Evolutionary conservation across 2,888 invertebrate genomes (phyloP).

Genomic region (Danaus chrysippus): DNA sequence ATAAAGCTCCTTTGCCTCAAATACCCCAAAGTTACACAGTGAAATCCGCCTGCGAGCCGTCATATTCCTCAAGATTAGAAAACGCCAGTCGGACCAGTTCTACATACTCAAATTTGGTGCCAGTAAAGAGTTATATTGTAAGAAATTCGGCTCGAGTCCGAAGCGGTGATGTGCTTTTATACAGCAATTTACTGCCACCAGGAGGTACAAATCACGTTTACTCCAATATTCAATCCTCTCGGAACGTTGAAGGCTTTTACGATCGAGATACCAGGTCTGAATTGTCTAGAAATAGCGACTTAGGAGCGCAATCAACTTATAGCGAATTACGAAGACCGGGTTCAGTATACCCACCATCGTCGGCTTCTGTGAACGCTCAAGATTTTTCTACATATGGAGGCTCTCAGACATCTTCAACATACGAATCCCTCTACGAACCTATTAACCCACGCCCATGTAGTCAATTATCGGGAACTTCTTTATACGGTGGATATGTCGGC

Average conservation of each 20-base stretch:
- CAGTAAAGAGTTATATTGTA: constrained; percentile 75
- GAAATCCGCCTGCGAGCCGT: constrained; percentile 86
- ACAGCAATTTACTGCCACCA: constrained; percentile 71
- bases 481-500: constrained; percentile 79
- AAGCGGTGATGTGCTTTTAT: constrained; percentile 69
- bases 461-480: constrained; percentile 79
- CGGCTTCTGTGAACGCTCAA: constrained; percentile 70
- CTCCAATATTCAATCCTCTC: constrained; percentile 69
- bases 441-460: constrained; percentile 81
- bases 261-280: constrained; percentile 66
- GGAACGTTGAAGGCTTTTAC: constrained; percentile 76
- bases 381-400: constrained; percentile 79
- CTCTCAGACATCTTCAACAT: constrained; percentile 81
- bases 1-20: constrained; percentile 72
- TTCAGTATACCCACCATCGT: constrained; percentile 76
- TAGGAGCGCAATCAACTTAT: constrained; percentile 80
- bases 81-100: constrained; percentile 69
- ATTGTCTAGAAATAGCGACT: constrained; percentile 70
- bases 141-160: constrained; percentile 61
- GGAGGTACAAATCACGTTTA: constrained; percentile 75
- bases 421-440: constrained; percentile 82
- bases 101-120: constrained; percentile 72
- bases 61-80: constrained; percentile 86
- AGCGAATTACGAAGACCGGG: constrained; percentile 80
- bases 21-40: constrained; percentile 89